Base-by-base conservation (phyloP, 2,797 vertebrate genomes). In the Hippopotamyrus pictus region DNA sequence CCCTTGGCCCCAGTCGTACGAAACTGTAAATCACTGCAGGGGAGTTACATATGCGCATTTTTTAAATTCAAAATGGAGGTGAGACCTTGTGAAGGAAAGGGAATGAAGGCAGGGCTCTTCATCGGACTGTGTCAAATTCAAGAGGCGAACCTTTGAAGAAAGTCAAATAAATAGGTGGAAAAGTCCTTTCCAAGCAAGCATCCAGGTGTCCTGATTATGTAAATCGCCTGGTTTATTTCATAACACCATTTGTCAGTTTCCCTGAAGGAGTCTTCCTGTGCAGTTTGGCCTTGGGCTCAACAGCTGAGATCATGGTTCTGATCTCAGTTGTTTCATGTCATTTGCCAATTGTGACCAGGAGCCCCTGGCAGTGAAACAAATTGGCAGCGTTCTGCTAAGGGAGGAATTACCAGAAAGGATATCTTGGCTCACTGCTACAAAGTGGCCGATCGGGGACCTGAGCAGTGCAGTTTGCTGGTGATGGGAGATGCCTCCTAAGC, bases 301-400 rank as follows among this genome's bases (percentile, higher is more conserved):
- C 51, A 57, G 29, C 85, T 87, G 46, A 87, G 85, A 87, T 17
- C 29, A 87, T 54, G 29, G 85, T 87, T 57, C 12, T 25, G 29
- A 87, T 86, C 48, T 86, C 51, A 86, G 84, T 57, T 86, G 22
- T 86, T 48, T 87, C 85, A 87, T 57, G 51, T 87, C 53, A n/a
- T 57, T 41, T 54, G 85, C 82, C 85, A 54, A 41, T 57, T 54
- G 50, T 87, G 53, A 87, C 85, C 85, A 87, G 85, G 85, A 57
- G 33, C 51, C 51, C 33, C 53, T 87, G 85, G 85, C 51, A 41
- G 85, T 54, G 85, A 54, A 87, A 41, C 53, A 57, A 87, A 59
- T 87, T 87, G 50, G 85, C 85, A 57, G 94, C 93, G 93, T 94
- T 95, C 96, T 96, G 95, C 96, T 96, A 96, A 95, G 96, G 94